Conservation (phyloP, 2,113 vertebrate species). For the Carassius gibelio region DNA sequence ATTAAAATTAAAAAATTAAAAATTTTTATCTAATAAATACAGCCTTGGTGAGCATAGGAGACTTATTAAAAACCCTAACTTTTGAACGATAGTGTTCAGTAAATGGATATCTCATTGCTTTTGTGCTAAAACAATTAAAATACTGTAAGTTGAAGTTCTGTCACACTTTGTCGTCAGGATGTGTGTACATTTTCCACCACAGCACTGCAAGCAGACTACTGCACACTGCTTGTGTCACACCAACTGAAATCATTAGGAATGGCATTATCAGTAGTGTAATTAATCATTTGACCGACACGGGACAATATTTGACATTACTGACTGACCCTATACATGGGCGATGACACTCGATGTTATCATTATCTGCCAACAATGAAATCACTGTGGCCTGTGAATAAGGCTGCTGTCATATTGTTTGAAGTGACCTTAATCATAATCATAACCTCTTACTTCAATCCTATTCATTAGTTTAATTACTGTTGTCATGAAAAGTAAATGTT, state of each 20-base stretch:
- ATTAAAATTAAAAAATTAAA: too few species aligned
- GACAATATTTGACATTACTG: slow-evolving; percentile 2
- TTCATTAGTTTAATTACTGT: neutral
- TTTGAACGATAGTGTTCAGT: neutral
- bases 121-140: neutral
- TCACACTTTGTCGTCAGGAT: neutral
- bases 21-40: neutral
- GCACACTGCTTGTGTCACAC: neutral
- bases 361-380: neutral
- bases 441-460: neutral
- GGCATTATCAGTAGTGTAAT: slow-evolving; percentile 1
- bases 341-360: neutral
- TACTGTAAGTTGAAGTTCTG: neutral
- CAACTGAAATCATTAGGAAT: slow-evolving; percentile 6
- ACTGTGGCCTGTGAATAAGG: neutral
- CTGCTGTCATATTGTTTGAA: slow-evolving; percentile 2
- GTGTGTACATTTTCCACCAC: neutral
- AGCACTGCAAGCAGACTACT: neutral
- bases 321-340: neutral
- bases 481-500: neutral
- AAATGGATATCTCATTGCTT: neutral
- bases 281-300: slow-evolving; percentile 10
- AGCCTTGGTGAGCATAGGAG: neutral
- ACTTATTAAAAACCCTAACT: neutral
- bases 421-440: neutral